phyloP scores from a whole-genome alignment of 2,888 invertebrate genomes.

The Ypsolopha scabrella region DNA sequence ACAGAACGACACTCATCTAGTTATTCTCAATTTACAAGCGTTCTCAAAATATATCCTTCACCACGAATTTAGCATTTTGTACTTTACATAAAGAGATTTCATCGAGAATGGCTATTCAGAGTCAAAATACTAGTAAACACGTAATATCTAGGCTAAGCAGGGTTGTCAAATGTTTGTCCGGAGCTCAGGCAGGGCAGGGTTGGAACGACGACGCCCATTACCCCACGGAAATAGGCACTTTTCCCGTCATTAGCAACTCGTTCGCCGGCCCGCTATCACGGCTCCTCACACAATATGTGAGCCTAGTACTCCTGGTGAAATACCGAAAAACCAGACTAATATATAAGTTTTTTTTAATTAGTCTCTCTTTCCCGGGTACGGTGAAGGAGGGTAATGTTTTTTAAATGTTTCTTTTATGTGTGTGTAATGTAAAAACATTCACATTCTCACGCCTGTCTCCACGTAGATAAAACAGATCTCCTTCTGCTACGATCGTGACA shows the following conservation, averaged over 20 bases:
- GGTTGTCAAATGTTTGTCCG: slow-evolving; percentile 10
- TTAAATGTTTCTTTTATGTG: too few species aligned
- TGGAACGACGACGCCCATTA: slow-evolving; percentile 56
- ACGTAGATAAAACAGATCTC: too few species aligned
- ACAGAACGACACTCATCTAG: too few species aligned
- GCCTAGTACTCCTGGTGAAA: not conserved
- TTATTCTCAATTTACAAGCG: not conserved
- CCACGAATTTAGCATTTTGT: too few species aligned
- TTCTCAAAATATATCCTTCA: not conserved
- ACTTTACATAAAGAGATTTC: not conserved
- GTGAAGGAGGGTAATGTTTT: too few species aligned
- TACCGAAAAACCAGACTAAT: too few species aligned
- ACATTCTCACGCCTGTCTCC: too few species aligned
- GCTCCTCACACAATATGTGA: not conserved
- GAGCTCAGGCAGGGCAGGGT: slow-evolving; percentile 21
- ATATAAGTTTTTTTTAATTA: too few species aligned
- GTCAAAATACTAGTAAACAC: not conserved
- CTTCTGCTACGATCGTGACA: too few species aligned
- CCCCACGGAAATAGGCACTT: slow-evolving; percentile 67
- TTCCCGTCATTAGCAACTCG: slow-evolving; percentile 64
- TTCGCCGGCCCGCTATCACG: slow-evolving; percentile 28
- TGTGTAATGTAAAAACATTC: too few species aligned
- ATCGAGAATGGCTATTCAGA: not conserved
- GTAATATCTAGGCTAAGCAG: not conserved
- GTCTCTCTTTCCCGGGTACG: too few species aligned